phyloP scores from a whole-genome alignment of 2,797 vertebrate genomes.

The Enteromius unitaeniatus region DNA sequence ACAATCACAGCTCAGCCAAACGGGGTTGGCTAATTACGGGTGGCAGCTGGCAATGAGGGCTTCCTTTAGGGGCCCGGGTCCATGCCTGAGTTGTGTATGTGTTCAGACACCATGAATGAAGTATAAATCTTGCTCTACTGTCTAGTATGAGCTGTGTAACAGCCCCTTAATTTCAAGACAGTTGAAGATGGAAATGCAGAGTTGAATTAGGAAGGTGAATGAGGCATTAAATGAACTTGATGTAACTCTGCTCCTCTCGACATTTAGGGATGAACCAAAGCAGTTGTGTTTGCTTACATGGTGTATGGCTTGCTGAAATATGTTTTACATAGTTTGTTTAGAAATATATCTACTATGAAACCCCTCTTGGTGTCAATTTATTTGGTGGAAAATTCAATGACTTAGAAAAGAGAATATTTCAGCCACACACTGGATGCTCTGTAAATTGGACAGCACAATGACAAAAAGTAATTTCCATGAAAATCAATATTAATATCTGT shows the following conservation, averaged over 20 bases:
- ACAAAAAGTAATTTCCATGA: constrained; percentile 61
- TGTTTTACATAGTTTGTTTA: constrained; percentile 48
- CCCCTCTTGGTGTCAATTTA: constrained; percentile 53
- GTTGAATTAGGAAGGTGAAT: constrained; percentile 77
- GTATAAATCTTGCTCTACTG: constrained; percentile 78
- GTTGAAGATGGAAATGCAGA: constrained; percentile 72
- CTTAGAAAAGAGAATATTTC: constrained; percentile 48
- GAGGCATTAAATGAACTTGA: constrained; percentile 76
- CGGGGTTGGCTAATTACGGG: constrained; percentile 79
- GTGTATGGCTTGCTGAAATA: constrained; percentile 30
- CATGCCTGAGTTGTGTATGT: constrained; percentile 55
- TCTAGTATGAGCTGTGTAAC: constrained; percentile 71
- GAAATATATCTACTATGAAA: constrained; percentile 12
- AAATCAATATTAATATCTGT: constrained; percentile 63
- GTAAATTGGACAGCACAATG: constrained; percentile 55
- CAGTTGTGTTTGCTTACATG: background rate
- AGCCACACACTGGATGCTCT: constrained; percentile 47
- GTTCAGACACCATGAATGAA: constrained; percentile 54
- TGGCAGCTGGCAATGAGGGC: constrained; percentile 81
- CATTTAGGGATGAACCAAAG: background rate
- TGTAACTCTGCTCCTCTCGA: constrained; percentile 47
- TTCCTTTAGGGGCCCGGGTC: constrained; percentile 76
- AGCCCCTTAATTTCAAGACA: constrained; percentile 73
- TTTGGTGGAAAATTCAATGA: constrained; percentile 44
- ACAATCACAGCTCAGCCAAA: constrained; percentile 81